phyloP scores from a whole-genome alignment of 2,888 invertebrate genomes.

The Cataglyphis altisquamis region DNA sequence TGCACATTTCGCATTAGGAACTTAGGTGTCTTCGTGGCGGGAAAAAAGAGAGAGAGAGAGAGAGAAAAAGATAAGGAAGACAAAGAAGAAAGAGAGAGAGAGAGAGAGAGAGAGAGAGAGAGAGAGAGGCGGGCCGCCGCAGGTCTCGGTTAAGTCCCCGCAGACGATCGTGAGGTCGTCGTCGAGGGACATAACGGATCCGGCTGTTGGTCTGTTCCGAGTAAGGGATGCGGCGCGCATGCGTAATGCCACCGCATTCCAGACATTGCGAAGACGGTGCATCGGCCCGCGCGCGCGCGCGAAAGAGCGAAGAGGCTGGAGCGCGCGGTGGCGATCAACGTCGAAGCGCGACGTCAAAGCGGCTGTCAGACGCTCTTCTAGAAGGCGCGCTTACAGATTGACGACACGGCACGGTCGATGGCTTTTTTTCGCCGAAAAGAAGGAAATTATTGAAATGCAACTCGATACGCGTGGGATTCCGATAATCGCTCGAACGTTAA shows the following conservation, averaged over 20 bases:
- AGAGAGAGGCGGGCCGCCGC: conserved; percentile 35
- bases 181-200: conserved; percentile 84
- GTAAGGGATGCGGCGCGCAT: conserved; percentile 88
- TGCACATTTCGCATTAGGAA: conserved; percentile 43
- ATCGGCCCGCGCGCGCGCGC: conserved; percentile 62
- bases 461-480: not conserved
- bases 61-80: conserved; percentile 10
- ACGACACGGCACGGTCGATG: not conserved
- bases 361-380: conserved; percentile 34
- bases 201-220: conserved; percentile 87
- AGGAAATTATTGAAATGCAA: conserved; percentile 39
- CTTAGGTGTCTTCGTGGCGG: conserved; percentile 19
- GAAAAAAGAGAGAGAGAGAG: conserved; percentile 22
- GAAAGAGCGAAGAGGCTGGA: conserved; percentile 41
- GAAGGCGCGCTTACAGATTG: conserved; percentile 29
- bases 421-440: conserved; percentile 24
- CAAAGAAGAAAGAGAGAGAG: not conserved
- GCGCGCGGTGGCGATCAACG: conserved; percentile 24
- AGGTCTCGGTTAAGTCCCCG: conserved; percentile 68
- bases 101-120: not conserved
- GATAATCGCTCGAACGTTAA: conserved; percentile 44
- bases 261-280: conserved; percentile 83
- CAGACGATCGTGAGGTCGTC: conserved; percentile 79
- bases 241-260: conserved; percentile 90
- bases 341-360: conserved; percentile 41